Base-by-base conservation (phyloP, 1,140 invertebrate genomes). In the Pachyrhynchus sulphureomaculatus region DNA sequence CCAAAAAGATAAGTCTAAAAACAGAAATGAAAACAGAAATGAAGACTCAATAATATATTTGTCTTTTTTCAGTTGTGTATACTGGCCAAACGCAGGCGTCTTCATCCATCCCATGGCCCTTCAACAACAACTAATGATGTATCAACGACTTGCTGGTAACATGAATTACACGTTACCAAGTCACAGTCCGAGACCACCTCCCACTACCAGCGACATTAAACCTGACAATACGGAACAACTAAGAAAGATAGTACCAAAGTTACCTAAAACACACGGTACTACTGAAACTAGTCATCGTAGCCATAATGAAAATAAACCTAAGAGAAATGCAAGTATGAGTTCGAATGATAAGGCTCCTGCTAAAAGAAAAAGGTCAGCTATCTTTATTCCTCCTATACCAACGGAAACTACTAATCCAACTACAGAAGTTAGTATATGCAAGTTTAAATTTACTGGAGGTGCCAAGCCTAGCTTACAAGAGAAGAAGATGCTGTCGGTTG, bases 391-490 rank as follows among this genome's bases (percentile, higher is more conserved):
- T 0, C 89, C 88, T 0, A 84, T 90, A 75, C 88, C 88, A 0
- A 78, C 83, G 0, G 88, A 89, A 61, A 77, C 82, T 3, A 84
- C 86, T 8, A 88, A 88, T 66, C 88, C 88, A 0, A 86, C 88
- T 0, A 89, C 88, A 0, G 88, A 91, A 75, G 89, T 91, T 36
- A 93, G 90, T 75, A 95, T 94, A 72, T 94, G 92, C 73, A 95
- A 94, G 72, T 95, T 95, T 70, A 95, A 95, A 73, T 94, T 95
- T 72, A 93, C 91, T 0, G 92, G 91, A 3, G 92, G 92, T 0
- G 89, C 90, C 21, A 91, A 91, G 60, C 92, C 92, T 0, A 88
- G 85, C 42, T 74, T 94, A 23, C 89, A 94, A 74, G 92, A 95
- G 68, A 94, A 94, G 77, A 94, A 94, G 75, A 93, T 92, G 82